Percentiles rank a stretch among this genome's conserved stretches.
Conservation (phyloP, 2,113 vertebrate genomes). For the Trogon surrucura region DNA sequence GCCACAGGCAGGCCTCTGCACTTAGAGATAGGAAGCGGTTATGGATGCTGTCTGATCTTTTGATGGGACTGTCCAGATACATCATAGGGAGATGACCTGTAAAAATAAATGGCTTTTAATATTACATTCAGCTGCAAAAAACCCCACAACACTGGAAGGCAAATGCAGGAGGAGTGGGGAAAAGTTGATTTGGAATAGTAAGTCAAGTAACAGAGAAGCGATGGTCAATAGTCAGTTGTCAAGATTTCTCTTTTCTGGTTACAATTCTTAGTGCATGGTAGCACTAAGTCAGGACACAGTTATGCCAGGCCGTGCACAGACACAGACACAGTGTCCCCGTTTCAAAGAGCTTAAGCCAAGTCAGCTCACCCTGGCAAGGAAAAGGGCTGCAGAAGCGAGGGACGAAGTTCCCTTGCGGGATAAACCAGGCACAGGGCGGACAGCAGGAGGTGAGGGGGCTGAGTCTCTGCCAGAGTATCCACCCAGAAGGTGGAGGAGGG, state of each 20-base stretch:
- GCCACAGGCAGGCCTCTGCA: neutral
- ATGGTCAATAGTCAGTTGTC: neutral
- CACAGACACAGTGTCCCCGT: neutral
- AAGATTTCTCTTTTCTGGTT: neutral
- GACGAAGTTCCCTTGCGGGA: neutral
- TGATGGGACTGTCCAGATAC: neutral
- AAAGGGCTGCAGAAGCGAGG: neutral
- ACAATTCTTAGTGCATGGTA: neutral
- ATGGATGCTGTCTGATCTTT: neutral
- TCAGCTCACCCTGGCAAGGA: neutral
- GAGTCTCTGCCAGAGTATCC: neutral
- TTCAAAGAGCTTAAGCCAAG: neutral
- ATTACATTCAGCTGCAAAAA: neutral
- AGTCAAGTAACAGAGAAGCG: neutral
- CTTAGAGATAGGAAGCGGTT: neutral
- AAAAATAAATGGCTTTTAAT: neutral
- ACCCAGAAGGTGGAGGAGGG: fast-evolving
- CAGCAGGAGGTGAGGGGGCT: neutral
- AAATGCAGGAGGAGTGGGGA: neutral
- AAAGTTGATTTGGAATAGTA: neutral
- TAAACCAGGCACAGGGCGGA: neutral
- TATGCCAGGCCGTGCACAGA: neutral
- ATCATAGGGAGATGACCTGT: neutral
- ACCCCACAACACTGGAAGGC: neutral
- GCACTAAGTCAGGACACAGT: neutral